Evolutionary conservation across 1,140 invertebrate genomes (phyloP).

Genomic region (Nasonia vitripennis): DNA sequence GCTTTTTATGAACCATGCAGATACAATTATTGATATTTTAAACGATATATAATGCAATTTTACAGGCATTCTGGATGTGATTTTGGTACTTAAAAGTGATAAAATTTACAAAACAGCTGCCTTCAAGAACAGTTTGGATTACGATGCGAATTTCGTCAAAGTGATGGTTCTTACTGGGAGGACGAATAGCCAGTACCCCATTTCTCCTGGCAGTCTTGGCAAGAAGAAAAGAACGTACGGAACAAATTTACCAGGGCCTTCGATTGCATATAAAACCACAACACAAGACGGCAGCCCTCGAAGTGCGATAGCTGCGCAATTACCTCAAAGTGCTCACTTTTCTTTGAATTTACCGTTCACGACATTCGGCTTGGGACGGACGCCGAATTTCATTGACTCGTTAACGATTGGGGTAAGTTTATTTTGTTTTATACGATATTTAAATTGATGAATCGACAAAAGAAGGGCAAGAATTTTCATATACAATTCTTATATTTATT

Average conservation of each 20-base stretch:
- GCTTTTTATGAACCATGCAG: neutral
- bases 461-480: neutral
- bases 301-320: conserved; percentile 87
- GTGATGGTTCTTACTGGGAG: conserved; percentile 93
- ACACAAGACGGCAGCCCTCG: conserved; percentile 87
- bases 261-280: conserved; percentile 90
- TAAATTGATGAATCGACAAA: conserved; percentile 5
- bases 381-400: conserved; percentile 97
- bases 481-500: conserved; percentile 41
- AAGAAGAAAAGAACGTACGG: conserved; percentile 88
- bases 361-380: conserved; percentile 95
- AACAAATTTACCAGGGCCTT: conserved; percentile 91
- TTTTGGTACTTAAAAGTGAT: conserved; percentile 79
- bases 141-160: conserved; percentile 97
- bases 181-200: conserved; percentile 82
- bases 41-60: neutral
- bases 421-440: conserved; percentile 6
- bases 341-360: conserved; percentile 95
- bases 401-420: conserved; percentile 87
- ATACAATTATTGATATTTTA: neutral
- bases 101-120: conserved; percentile 80
- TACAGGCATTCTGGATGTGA: conserved; percentile 82
- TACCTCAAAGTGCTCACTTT: conserved; percentile 94
- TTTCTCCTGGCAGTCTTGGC: conserved; percentile 82
- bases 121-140: conserved; percentile 91